Conservation (phyloP, 1,140 invertebrate genomes). For the Sitobion miscanthi region DNA sequence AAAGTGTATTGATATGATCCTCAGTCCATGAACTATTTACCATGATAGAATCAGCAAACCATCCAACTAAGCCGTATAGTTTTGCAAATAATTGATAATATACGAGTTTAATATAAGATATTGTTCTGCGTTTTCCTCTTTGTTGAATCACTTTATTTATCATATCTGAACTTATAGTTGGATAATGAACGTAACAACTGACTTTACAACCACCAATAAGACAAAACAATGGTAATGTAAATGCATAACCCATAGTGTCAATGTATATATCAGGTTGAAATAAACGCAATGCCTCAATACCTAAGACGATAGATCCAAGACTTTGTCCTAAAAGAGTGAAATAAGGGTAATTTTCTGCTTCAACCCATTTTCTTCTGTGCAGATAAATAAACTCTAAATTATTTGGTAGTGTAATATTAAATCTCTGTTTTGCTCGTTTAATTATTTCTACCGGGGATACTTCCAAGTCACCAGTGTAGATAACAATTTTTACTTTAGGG, state of each 20-base stretch:
- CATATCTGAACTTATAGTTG: constrained; percentile 96
- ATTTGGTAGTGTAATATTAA: constrained; percentile 77
- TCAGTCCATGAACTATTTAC: constrained; percentile 98
- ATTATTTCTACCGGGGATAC: constrained; percentile 78
- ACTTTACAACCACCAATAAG: constrained; percentile 81
- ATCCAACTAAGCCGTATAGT: constrained; percentile 82
- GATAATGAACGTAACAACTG: constrained; percentile 94
- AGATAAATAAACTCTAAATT: constrained; percentile 82
- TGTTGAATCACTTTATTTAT: constrained; percentile 77
- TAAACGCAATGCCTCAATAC: constrained; percentile 84
- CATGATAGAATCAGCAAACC: constrained; percentile 84
- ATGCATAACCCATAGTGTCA: constrained; percentile 96
- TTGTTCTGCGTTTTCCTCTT: constrained; percentile 76
- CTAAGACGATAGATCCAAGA: constrained; percentile 86
- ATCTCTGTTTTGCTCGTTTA: constrained; percentile 75
- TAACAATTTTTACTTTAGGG: constrained; percentile 74
- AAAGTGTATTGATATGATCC: constrained; percentile 87
- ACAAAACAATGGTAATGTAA: constrained; percentile 89
- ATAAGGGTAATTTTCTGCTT: constrained; percentile 84
- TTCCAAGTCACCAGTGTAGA: constrained; percentile 90
- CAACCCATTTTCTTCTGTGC: constrained; percentile 75
- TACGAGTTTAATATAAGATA: constrained; percentile 81
- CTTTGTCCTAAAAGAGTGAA: constrained; percentile 96
- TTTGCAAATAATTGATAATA: constrained; percentile 92
- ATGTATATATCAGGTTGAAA: constrained; percentile 89